phyloP scores from a whole-genome alignment of 1,140 invertebrate species.

The Papilio polytes region DNA sequence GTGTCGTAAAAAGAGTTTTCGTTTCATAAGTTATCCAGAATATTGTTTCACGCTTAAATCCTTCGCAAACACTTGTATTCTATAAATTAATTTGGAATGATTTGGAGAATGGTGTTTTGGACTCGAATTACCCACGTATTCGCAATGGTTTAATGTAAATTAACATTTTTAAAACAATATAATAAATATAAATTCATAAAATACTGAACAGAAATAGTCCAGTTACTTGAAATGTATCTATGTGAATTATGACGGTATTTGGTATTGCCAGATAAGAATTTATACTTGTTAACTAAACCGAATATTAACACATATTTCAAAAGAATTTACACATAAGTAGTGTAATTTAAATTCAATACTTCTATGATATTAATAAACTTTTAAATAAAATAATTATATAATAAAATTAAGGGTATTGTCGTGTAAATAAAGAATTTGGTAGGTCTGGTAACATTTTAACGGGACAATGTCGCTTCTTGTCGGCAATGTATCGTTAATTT shows the following conservation, averaged over 20 bases:
- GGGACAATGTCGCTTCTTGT: constrained; percentile 9
- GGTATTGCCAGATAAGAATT: background rate
- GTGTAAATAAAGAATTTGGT: constrained; percentile 61
- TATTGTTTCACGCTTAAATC: constrained; percentile 64
- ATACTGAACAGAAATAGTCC: no score
- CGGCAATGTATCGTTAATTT: constrained; percentile 46
- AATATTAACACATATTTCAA: background rate
- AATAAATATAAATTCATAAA: background rate
- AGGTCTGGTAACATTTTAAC: constrained; percentile 54
- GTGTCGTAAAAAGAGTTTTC: constrained; percentile 46
- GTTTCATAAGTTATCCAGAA: constrained; percentile 83
- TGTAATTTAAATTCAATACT: background rate
- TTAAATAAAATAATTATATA: constrained; percentile 27
- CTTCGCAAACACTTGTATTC: constrained; percentile 48
- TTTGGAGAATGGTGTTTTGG: background rate
- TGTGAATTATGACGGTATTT: background rate
- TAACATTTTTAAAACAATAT: background rate
- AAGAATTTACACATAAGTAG: background rate
- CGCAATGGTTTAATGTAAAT: no score
- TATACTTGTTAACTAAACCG: background rate
- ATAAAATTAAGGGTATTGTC: constrained; percentile 60
- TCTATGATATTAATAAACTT: background rate
- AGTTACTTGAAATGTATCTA: background rate
- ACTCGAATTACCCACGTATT: background rate
- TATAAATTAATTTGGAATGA: background rate